These are phyloP conservation scores for Caenorhabditis remanei DNA, from an alignment of 1,140 invertebrate genomes.

Conservation along the genomic window DNA sequence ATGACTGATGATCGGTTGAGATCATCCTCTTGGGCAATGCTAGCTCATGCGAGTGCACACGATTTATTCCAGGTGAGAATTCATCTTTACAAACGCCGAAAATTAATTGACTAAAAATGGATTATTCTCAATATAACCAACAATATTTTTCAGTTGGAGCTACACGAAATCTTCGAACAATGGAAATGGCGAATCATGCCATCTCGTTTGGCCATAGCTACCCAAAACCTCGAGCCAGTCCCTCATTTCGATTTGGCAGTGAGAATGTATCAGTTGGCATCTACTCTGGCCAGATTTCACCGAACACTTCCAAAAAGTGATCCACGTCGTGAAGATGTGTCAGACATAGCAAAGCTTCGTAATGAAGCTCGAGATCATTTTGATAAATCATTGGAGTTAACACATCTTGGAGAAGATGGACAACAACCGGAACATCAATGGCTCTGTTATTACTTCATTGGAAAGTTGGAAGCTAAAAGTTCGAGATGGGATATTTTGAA, in stretches of 20 bases:
- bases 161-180: neutral
- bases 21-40: neutral
- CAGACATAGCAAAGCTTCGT: neutral
- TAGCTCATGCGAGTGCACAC: conserved; percentile 6
- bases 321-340: neutral
- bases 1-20: neutral
- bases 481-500: conserved; percentile 39
- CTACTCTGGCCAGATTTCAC: neutral
- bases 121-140: too few relatives aligned
- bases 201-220: neutral
- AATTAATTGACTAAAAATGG: too few relatives aligned
- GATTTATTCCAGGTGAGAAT: neutral
- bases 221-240: neutral
- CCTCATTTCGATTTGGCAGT: conserved; percentile 15
- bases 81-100: neutral
- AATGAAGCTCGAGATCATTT: neutral
- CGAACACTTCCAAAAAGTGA: neutral
- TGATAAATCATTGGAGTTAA: neutral
- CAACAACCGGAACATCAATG: conserved; percentile 54
- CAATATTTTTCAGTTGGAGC: neutral
- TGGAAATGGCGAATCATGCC: conserved; percentile 43
- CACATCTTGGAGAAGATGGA: neutral
- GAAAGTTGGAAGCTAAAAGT: conserved; percentile 47
- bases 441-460: conserved; percentile 58
- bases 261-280: neutral